Evolutionary conservation across 2,888 invertebrate species (phyloP), one percentile per base, ranked within the genome.

Genomic region (Drosophila nigricruria): DNA sequence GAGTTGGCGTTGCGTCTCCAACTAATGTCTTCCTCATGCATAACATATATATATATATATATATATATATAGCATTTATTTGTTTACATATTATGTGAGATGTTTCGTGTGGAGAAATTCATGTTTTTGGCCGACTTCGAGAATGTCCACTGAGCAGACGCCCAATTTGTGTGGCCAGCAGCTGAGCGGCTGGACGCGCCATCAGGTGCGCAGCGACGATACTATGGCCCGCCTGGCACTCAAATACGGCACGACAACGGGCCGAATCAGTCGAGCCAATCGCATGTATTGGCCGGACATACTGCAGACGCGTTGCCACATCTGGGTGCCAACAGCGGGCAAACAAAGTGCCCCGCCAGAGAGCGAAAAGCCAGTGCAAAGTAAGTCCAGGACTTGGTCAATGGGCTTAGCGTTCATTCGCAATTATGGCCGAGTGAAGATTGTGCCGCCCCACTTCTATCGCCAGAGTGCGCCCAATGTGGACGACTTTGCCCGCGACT

Each of bases 221-320:
- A 73, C 86, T 0, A 52, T 83, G 71, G 36, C 57, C 1, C 63
- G 52, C 2, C 47, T 82, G 68, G 83, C 86, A 0, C 47, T 82
- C 14, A 81, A 68, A 30, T 71, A 71, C 16, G 69, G 70, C 16
- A 79, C 67, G 20, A 76, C 78, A 20, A 60, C 76, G n/a, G 85
- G 82, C 0, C 45, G 50, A 6, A 64, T 85, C 4, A 68, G 76
- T 42, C 78, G 80, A 3, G 82, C 53, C 18, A 83, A 85, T 64
- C 73, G 86, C 16, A 70, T 82, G 86, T 73, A 76, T 27, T 49
- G 65, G 9, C 73, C 64, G 72, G 85, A 83, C 53, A 34, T 76
- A 1, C 45, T 70, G 32, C 80, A 78, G 67, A 59, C 73, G 32
- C 73, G 70, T 3, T 25, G 27, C 5, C 32, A 63, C 27, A 66